These are phyloP conservation scores for Gonioctena quinquepunctata DNA, from an alignment of 1,140 invertebrate genomes.

Conservation along the genomic window DNA sequence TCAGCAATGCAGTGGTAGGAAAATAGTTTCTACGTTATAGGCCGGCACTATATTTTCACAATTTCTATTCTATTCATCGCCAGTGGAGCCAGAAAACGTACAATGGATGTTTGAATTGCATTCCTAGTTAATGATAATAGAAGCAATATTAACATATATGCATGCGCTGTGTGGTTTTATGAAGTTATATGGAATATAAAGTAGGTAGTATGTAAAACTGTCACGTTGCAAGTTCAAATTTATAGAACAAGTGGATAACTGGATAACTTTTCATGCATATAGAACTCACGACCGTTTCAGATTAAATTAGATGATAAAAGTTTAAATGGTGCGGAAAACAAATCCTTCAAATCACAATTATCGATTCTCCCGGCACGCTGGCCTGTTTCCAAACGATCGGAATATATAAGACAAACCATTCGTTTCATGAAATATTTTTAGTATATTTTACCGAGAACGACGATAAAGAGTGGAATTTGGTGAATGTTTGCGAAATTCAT, in stretches of 20 bases:
- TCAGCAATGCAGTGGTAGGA: neutral
- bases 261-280: slow-evolving; percentile 51
- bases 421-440: no score
- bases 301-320: slow-evolving; percentile 50
- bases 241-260: slow-evolving; percentile 52
- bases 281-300: slow-evolving; percentile 37
- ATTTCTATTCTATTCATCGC: slow-evolving; percentile 1
- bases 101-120: slow-evolving; percentile 5
- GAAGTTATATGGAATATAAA: slow-evolving; percentile 51
- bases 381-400: no score
- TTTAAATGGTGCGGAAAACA: slow-evolving; percentile 40
- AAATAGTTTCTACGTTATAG: neutral
- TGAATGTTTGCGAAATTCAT: no score
- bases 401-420: no score
- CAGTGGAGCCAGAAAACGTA: slow-evolving; percentile 5
- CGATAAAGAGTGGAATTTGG: no score
- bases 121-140: slow-evolving; percentile 12
- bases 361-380: no score
- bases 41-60: neutral
- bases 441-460: no score
- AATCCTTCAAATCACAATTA: slow-evolving; percentile 1
- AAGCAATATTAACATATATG: slow-evolving; percentile 14
- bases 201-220: slow-evolving; percentile 51
- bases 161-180: slow-evolving; percentile 37
- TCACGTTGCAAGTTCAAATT: slow-evolving; percentile 50